phyloP scores from a whole-genome alignment of 2,888 invertebrate species.

The Serrognathus titanus region DNA sequence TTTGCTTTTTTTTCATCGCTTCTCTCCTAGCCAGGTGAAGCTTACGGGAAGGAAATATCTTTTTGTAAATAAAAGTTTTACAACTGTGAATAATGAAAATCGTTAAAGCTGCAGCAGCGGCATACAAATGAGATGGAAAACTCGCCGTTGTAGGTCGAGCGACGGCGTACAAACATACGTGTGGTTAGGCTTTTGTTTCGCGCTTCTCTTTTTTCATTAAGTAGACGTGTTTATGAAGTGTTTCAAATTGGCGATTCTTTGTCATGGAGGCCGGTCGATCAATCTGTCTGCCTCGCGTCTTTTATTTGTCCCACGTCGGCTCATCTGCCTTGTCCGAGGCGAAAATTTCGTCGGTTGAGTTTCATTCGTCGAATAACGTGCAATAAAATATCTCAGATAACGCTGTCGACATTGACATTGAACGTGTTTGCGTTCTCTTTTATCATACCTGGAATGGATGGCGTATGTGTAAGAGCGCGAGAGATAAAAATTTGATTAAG shows the following conservation, averaged over 20 bases:
- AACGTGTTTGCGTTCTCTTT: not conserved
- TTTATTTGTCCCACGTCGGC: conserved; percentile 1
- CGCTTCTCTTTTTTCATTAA: not conserved
- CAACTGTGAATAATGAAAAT: no score
- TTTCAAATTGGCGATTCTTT: conserved; percentile 4
- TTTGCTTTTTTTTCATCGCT: no score
- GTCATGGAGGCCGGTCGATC: conserved; percentile 1
- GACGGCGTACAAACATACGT: not conserved
- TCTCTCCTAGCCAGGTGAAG: no score
- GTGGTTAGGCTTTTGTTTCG: not conserved
- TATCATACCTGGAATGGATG: not conserved
- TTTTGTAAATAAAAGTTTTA: no score
- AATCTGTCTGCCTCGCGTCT: not conserved
- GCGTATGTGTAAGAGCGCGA: no score
- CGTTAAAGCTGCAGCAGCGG: no score
- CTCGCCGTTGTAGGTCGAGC: no score
- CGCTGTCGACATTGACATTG: not conserved
- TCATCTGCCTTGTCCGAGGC: not conserved
- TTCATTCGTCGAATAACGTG: not conserved
- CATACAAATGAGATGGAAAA: no score
- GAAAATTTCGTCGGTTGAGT: not conserved
- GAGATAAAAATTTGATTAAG: no score
- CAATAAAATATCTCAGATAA: conserved; percentile 1
- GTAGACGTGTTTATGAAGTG: conserved; percentile 1
- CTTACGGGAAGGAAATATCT: no score